These are phyloP conservation scores for Acleris holmiana DNA, from an alignment of 2,888 invertebrate species.

Conservation along the genomic window DNA sequence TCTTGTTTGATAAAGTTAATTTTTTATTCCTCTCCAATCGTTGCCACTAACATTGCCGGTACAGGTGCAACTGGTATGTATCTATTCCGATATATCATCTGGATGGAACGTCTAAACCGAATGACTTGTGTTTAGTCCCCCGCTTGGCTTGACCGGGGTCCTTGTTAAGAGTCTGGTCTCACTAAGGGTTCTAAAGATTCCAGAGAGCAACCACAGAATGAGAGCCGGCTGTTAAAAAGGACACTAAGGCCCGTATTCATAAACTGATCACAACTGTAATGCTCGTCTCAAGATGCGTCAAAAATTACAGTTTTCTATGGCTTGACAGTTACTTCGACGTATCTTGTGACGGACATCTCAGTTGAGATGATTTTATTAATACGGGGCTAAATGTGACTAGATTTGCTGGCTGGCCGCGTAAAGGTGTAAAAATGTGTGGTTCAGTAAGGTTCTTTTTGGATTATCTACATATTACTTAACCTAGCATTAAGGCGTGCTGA, in stretches of 20 bases:
- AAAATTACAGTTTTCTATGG: too few species aligned
- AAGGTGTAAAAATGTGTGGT: background rate
- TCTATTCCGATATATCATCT: slow-evolving; percentile 18
- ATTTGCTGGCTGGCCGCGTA: background rate
- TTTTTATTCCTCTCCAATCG: slow-evolving; percentile 24
- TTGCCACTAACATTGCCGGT: slow-evolving; percentile 20
- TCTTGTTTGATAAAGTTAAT: slow-evolving; percentile 20
- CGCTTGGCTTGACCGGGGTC: background rate
- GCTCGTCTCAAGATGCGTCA: too few species aligned
- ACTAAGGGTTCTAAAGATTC: background rate
- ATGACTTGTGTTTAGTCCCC: background rate
- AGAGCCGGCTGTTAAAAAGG: background rate
- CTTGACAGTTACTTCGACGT: too few species aligned
- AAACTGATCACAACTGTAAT: too few species aligned
- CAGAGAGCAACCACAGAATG: background rate
- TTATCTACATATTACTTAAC: too few species aligned
- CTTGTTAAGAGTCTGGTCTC: background rate
- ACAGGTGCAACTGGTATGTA: slow-evolving; percentile 35
- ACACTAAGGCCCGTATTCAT: too few species aligned
- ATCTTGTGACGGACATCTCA: too few species aligned
- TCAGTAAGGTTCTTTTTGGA: background rate
- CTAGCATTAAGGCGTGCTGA: too few species aligned
- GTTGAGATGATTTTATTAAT: too few species aligned
- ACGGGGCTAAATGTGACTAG: background rate
- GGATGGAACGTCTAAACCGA: slow-evolving; percentile 10